Evolutionary conservation across 2,113 vertebrate species (phyloP), one percentile per base, ranked within the genome.

Genomic region (Rhadina sibilatrix): DNA sequence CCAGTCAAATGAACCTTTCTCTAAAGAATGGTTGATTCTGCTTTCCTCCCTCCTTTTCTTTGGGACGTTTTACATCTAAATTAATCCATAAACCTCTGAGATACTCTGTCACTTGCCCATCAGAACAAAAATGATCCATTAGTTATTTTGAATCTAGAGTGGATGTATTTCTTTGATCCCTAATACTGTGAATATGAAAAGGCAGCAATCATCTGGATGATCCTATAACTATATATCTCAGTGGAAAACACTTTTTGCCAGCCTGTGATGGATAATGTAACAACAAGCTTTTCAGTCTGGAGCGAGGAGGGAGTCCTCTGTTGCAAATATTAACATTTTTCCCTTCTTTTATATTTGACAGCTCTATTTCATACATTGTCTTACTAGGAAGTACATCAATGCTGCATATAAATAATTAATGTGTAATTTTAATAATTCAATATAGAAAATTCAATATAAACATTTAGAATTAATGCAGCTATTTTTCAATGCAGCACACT

Each of bases 361-460:
- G 56, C 65, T 95, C 57, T 92, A 44, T 96, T 97, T 96, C 65
- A 70, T 47, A 46, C 76, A 61, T 82, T 94, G 95, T 92, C 64
- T 95, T 93, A 57, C 50, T 74, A 89, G 60, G 46, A 78, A 90
- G 46, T 91, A 66, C 53, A 83, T 86, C 85, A 89, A 63, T 52
- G 75, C 25, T 83, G 50, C 71, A 84, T 37, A 76, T 91, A 84
- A 96, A 97, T 96, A 86, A 96, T 92, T 95, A 75, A 97, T 90
- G 33, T 38, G 3, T 30, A 23, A 81, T 93, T 97, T 97, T 94
- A 97, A 97, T 93, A 96, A 94, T 96, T 96, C 77, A 86, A 83
- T 78, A 87, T 44, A 93, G 66, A 71, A 65, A 93, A 89, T 87
- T 30, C 35, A 94, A 27, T 89, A 92, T 78, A 94, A 97, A 86